Evolutionary conservation across 1,140 invertebrate genomes (phyloP), one percentile per base, ranked within the genome.

Genomic region (Ladona fulva): DNA sequence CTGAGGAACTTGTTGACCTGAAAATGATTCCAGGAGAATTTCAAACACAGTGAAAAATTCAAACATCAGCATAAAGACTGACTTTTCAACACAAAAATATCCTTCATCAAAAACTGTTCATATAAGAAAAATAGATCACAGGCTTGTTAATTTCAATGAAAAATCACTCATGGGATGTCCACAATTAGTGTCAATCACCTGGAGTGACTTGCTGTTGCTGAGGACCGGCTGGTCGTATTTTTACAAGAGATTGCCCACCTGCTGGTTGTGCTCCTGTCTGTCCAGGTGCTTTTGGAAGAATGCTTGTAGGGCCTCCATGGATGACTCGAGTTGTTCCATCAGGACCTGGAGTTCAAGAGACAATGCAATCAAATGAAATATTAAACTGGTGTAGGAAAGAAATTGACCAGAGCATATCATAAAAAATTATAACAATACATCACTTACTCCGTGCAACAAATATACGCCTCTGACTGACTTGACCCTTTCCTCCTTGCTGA

Each of bases 301-400:
- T 87, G 82, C 85, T 89, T 6, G 87, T 85, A 24, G 87, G 85
- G 19, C 25, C 77, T 24, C 86, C 87, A 5, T 91, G 87, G 74
- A 94, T 89, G 10, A 94, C 90, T 80, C 92, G 86, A 0, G 92
- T 93, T 3, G 92, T 91, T 25, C 93, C 93, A 84, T 94, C 92
- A 1, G 91, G 87, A 77, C 91, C 91, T 84, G 22, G 80, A 80
- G 75, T 37, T 37, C 8, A n/a, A n/a, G 29, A 37, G 8, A 37
- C 1, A 37, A 37, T 37, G 8, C 29, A 1, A 37, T 37, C 8
- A 37, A 1, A 37, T 37, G 1, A 37, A 37, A 37, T 8, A 37
- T 37, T 37, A 37, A 37, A 37, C 29, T 5, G 29, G 29, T n/a
- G n/a, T 5, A 25, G 75, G 19, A 76, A 3, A 14, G 7, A 76